These are phyloP conservation scores for Hycleus phaleratus DNA, from an alignment of 1,140 invertebrate genomes.

Conservation along the genomic window DNA sequence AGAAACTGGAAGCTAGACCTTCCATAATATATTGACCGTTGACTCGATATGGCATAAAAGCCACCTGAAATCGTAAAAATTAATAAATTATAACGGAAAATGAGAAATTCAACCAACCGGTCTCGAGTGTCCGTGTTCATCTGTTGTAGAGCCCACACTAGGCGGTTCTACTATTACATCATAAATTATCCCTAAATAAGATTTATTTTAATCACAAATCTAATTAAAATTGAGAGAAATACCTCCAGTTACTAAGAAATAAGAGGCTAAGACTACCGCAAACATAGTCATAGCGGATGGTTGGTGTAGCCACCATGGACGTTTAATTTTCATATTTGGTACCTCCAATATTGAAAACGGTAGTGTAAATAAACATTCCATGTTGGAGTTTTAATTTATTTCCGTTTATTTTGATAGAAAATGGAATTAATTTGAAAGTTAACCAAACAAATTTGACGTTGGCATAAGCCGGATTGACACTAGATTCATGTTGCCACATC, in stretches of 20 bases:
- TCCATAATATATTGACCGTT: conserved; percentile 99
- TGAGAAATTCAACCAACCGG: conserved; percentile 57
- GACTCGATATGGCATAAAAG: conserved; percentile 96
- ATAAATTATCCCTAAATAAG: conserved; percentile 85
- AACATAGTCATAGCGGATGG: conserved; percentile 94
- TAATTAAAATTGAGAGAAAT: conserved; percentile 35
- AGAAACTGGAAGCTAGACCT: conserved; percentile 91
- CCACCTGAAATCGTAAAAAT: conserved; percentile 57
- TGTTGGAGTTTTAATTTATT: conserved; percentile 4
- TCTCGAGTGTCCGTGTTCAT: conserved; percentile 90
- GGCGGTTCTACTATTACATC: conserved; percentile 98
- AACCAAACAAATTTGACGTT: not conserved
- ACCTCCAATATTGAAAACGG: conserved; percentile 81
- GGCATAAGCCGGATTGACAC: not conserved
- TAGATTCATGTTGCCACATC: too few relatives aligned
- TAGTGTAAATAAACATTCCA: conserved; percentile 43
- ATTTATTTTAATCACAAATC: not conserved
- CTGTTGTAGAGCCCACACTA: conserved; percentile 93
- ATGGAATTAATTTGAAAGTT: too few relatives aligned
- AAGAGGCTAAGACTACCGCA: conserved; percentile 81
- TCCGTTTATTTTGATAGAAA: too few relatives aligned
- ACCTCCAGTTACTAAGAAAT: conserved; percentile 98
- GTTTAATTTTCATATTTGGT: conserved; percentile 88
- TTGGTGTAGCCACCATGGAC: conserved; percentile 82
- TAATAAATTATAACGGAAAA: not conserved